A percentile compares a stretch with the other conserved stretches of the same genome.
These are phyloP conservation scores for Serinus canaria DNA, from an alignment of 2,113 vertebrate species.

Conservation along the genomic window DNA sequence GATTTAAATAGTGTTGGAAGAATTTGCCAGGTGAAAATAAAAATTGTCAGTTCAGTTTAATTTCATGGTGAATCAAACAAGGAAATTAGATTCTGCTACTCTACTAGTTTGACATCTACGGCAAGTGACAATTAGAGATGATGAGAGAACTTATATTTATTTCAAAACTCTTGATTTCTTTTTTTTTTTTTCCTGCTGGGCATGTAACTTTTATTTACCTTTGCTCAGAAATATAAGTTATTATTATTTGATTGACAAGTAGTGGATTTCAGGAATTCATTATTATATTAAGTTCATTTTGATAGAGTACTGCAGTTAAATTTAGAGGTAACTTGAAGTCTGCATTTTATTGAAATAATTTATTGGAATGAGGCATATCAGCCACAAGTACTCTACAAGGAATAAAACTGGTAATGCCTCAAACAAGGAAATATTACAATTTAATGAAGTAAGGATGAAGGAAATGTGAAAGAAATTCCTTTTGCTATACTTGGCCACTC, in stretches of 20 bases:
- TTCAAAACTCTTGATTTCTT: slow-evolving; percentile 58
- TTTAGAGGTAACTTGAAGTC: background rate
- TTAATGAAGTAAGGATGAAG: slow-evolving; percentile 30
- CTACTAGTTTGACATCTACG: slow-evolving; percentile 77
- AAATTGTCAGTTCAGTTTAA: slow-evolving; percentile 83
- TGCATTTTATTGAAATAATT: background rate
- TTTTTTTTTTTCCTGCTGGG: slow-evolving; percentile 18
- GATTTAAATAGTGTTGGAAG: slow-evolving; percentile 77
- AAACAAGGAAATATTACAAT: slow-evolving; percentile 22
- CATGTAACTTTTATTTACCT: slow-evolving; percentile 68
- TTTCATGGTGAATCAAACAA: slow-evolving; percentile 86
- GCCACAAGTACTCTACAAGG: background rate
- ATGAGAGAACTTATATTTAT: slow-evolving; percentile 73
- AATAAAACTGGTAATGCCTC: slow-evolving; percentile 18
- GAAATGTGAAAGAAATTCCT: background rate
- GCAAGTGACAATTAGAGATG: slow-evolving; percentile 78
- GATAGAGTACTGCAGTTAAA: background rate
- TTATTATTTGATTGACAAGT: slow-evolving; percentile 13
- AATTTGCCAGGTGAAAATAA: slow-evolving; percentile 83
- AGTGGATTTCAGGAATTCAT: background rate
- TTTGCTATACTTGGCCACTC: background rate
- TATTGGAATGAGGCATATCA: background rate
- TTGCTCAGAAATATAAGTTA: slow-evolving; percentile 30
- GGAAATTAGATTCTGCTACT: slow-evolving; percentile 83
- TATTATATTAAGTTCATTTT: background rate